A percentile compares a stretch with the other conserved stretches of the same genome.
These are phyloP conservation scores for Nephotettix cincticeps DNA, from an alignment of 1,140 invertebrate genomes.

Conservation along the genomic window DNA sequence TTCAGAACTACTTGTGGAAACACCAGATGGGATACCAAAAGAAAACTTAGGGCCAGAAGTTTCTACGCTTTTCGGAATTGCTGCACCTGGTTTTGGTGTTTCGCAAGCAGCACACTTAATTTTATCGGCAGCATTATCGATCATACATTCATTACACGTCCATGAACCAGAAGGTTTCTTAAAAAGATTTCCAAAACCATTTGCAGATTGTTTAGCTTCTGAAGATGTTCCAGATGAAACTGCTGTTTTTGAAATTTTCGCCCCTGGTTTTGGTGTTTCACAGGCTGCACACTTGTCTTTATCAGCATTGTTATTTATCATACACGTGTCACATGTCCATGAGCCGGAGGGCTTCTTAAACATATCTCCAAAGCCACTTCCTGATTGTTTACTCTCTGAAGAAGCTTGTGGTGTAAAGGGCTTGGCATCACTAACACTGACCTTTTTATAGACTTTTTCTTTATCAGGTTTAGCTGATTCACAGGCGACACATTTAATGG, in stretches of 20 bases:
- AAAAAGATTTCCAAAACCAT: slow-evolving; percentile 53
- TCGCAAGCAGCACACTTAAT: slow-evolving; percentile 56
- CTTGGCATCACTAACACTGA: slow-evolving; percentile 36
- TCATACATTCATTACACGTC: slow-evolving; percentile 60
- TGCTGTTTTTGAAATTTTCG: slow-evolving; percentile 44
- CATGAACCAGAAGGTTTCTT: slow-evolving; percentile 54
- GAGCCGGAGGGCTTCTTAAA: slow-evolving; percentile 52
- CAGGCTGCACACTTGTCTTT: slow-evolving; percentile 57
- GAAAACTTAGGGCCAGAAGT: slow-evolving; percentile 42
- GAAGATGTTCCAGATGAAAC: slow-evolving; percentile 46
- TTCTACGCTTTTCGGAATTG: slow-evolving; percentile 22
- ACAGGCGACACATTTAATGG: slow-evolving; percentile 57
- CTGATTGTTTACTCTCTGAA: slow-evolving; percentile 27
- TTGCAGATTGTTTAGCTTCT: not conserved
- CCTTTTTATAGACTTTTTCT: slow-evolving; percentile 41
- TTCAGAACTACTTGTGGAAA: slow-evolving; percentile 17
- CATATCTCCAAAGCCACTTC: slow-evolving; percentile 50
- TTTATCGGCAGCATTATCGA: slow-evolving; percentile 50
- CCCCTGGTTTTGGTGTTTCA: slow-evolving; percentile 27
- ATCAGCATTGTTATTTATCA: slow-evolving; percentile 56
- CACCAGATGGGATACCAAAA: slow-evolving; percentile 49
- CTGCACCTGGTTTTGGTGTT: slow-evolving; percentile 24
- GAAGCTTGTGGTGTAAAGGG: not conserved
- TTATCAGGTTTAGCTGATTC: slow-evolving; percentile 49
- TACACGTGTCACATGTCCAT: slow-evolving; percentile 62